phyloP scores from a whole-genome alignment of 2,113 vertebrate species.

The Platichthys stellatus region DNA sequence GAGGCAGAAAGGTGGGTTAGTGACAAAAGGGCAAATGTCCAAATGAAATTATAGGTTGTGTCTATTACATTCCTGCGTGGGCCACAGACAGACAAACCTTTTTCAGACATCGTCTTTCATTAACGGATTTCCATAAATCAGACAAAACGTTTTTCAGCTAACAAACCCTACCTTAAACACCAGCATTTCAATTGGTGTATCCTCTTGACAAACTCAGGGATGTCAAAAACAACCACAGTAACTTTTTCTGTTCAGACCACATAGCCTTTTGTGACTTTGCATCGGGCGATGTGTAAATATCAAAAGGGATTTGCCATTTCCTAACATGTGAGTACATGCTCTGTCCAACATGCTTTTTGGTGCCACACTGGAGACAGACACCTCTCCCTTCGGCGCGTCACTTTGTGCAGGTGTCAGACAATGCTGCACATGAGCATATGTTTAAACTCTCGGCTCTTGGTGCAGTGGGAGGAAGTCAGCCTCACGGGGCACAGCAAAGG shows the following conservation, averaged over 20 bases:
- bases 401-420: constrained; percentile 68
- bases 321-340: constrained; percentile 47
- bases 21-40: too few species aligned
- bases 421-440: constrained; percentile 63
- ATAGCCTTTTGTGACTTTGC: constrained; percentile 32
- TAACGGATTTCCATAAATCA: too few species aligned
- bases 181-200: too few species aligned
- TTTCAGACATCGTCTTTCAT: too few species aligned
- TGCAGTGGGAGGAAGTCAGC: constrained; percentile 56
- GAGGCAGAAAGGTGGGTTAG: too few species aligned
- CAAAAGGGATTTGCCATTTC: constrained; percentile 31
- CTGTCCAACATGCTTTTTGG: constrained; percentile 30
- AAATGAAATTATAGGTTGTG: too few species aligned
- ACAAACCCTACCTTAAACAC: not conserved
- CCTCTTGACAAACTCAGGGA: too few species aligned
- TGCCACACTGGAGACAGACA: constrained; percentile 76
- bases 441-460: constrained; percentile 63
- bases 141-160: too few species aligned
- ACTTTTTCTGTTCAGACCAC: constrained; percentile 1
- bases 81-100: too few species aligned
- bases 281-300: constrained; percentile 51
- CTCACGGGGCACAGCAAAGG: constrained; percentile 57
- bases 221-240: not conserved
- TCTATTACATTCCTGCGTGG: too few species aligned
- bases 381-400: constrained; percentile 48